These are phyloP conservation scores for Tuta absoluta DNA, from an alignment of 2,888 invertebrate species.

Conservation along the genomic window DNA sequence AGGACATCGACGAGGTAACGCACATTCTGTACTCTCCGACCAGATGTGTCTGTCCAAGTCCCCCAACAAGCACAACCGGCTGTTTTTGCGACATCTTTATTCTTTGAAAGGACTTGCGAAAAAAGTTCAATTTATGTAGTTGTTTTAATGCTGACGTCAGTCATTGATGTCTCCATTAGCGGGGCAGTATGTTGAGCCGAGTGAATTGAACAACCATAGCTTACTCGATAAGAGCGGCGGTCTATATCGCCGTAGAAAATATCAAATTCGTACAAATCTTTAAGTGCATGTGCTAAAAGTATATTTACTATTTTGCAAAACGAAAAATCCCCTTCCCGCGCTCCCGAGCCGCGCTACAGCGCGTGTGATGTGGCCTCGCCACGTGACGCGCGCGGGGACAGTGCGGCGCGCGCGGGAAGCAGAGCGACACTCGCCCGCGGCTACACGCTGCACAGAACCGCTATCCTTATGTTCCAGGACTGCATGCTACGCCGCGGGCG, in stretches of 20 bases:
- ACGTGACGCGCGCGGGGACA: slow-evolving; percentile 52
- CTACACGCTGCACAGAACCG: slow-evolving; percentile 88
- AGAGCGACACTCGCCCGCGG: slow-evolving; percentile 71
- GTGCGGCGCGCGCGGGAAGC: slow-evolving; percentile 83
- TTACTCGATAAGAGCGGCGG: too few relatives aligned
- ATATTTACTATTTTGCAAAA: neutral
- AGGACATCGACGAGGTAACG: slow-evolving; percentile 96
- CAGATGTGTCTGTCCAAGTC: slow-evolving; percentile 99
- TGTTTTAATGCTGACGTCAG: too few relatives aligned
- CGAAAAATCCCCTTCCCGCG: slow-evolving; percentile 46
- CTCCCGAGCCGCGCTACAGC: slow-evolving; percentile 62
- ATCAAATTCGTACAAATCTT: too few relatives aligned
- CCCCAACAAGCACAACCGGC: slow-evolving; percentile 99
- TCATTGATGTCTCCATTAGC: too few relatives aligned
- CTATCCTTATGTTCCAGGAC: slow-evolving; percentile 90
- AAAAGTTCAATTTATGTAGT: too few relatives aligned
- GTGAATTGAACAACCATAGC: too few relatives aligned
- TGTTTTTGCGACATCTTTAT: too few relatives aligned
- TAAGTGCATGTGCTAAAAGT: too few relatives aligned
- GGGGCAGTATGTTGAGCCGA: too few relatives aligned
- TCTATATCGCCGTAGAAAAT: too few relatives aligned
- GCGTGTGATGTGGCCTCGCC: slow-evolving; percentile 57
- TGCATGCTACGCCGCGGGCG: slow-evolving; percentile 81
- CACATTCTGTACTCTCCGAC: too few relatives aligned
- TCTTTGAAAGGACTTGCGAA: too few relatives aligned